Evolutionary conservation across 2,888 invertebrate species (phyloP).

Genomic region (Morinoia aosen): DNA sequence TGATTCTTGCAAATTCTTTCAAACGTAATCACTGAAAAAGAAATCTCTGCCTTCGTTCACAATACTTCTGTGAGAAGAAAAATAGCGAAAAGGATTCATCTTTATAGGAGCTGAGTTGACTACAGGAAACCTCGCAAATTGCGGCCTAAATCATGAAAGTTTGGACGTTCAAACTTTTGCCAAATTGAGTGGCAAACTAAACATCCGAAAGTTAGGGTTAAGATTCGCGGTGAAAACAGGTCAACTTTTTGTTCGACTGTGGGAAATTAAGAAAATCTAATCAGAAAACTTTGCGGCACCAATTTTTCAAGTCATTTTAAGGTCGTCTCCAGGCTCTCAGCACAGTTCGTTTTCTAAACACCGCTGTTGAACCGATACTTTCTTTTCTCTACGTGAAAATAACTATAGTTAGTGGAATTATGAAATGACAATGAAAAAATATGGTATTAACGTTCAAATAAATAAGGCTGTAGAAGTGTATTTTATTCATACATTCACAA

Average conservation of each 20-base stretch:
- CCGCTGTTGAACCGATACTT: neutral
- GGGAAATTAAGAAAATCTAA: slow-evolving; percentile 5
- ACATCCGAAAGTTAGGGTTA: neutral
- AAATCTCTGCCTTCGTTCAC: neutral
- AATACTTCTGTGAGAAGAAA: neutral
- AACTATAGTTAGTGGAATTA: neutral
- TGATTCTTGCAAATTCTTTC: neutral
- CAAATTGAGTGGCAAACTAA: slow-evolving; percentile 22
- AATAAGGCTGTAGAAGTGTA: no score
- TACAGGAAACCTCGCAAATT: neutral
- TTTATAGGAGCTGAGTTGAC: neutral
- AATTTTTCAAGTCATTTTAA: neutral
- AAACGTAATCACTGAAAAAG: neutral
- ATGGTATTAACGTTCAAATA: no score
- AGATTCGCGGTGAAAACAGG: slow-evolving; percentile 40
- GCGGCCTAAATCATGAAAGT: neutral
- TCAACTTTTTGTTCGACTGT: neutral
- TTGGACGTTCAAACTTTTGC: slow-evolving; percentile 32
- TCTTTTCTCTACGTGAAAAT: neutral
- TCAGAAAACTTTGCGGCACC: neutral
- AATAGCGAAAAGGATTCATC: neutral
- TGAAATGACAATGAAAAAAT: no score
- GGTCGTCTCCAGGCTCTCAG: neutral
- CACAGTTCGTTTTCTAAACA: neutral
- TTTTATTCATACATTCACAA: no score